phyloP scores from a whole-genome alignment of 2,888 invertebrate species.

The Agonopterix arenella region DNA sequence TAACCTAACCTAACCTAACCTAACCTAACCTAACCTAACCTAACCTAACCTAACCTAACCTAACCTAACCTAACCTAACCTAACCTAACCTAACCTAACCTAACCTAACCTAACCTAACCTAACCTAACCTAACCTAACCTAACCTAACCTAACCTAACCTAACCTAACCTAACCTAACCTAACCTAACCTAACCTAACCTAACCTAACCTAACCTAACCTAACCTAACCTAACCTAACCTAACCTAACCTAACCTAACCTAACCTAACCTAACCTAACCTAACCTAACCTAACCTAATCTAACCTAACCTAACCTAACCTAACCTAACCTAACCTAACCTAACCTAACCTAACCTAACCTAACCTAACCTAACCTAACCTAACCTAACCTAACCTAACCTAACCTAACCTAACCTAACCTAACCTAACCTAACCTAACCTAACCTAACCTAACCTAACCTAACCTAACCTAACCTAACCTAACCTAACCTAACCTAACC shows the following conservation, averaged over 20 bases:
- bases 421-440: conserved; percentile 8
- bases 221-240: conserved; percentile 10
- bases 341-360: conserved; percentile 10
- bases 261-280: conserved; percentile 9
- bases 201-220: conserved; percentile 7
- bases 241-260: conserved; percentile 10
- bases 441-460: conserved; percentile 8
- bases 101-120: conserved; percentile 8
- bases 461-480: conserved; percentile 8
- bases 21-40: conserved; percentile 8
- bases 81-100: conserved; percentile 8
- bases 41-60: conserved; percentile 8
- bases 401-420: conserved; percentile 8
- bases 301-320: conserved; percentile 10
- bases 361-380: conserved; percentile 10
- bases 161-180: conserved; percentile 8
- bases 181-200: conserved; percentile 8
- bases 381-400: conserved; percentile 8
- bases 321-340: conserved; percentile 10
- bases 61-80: conserved; percentile 8
- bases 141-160: conserved; percentile 8
- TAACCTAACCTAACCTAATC: conserved; percentile 10
- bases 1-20: conserved; percentile 8
- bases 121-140: conserved; percentile 8
- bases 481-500: conserved; percentile 16